phyloP scores from a whole-genome alignment of 2,888 invertebrate species.

The Nemotelus pantherinus region DNA sequence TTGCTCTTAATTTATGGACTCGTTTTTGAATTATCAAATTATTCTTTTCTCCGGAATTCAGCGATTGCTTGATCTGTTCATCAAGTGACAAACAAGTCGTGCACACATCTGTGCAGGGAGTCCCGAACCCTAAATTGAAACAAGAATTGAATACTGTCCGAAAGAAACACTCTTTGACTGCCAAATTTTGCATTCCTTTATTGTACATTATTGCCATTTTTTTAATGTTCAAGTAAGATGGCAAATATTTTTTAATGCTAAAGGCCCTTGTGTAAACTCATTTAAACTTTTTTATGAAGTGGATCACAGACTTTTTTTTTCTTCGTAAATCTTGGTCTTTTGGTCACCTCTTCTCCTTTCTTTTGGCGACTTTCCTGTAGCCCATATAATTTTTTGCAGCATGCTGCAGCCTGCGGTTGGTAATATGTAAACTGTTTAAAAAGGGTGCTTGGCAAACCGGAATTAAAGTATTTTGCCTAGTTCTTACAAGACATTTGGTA shows the following conservation, averaged over 20 bases:
- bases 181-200: background rate
- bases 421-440: background rate
- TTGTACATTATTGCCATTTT: slow-evolving; percentile 1
- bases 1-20: background rate
- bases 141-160: slow-evolving; percentile 8
- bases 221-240: background rate
- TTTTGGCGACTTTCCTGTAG: background rate
- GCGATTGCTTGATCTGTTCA: background rate
- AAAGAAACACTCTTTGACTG: background rate
- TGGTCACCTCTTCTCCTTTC: background rate
- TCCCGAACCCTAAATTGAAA: background rate
- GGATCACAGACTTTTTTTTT: background rate
- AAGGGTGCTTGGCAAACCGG: background rate
- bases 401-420: slow-evolving; percentile 2
- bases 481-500: background rate
- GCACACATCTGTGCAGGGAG: background rate
- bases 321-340: background rate
- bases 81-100: background rate
- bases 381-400: background rate
- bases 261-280: background rate
- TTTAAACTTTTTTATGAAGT: slow-evolving; percentile 1
- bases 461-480: background rate
- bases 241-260: background rate
- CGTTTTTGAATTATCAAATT: background rate
- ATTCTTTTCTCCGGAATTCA: no score